phyloP scores from a whole-genome alignment of 2,797 vertebrate species.

The Tarsius wallacei region DNA sequence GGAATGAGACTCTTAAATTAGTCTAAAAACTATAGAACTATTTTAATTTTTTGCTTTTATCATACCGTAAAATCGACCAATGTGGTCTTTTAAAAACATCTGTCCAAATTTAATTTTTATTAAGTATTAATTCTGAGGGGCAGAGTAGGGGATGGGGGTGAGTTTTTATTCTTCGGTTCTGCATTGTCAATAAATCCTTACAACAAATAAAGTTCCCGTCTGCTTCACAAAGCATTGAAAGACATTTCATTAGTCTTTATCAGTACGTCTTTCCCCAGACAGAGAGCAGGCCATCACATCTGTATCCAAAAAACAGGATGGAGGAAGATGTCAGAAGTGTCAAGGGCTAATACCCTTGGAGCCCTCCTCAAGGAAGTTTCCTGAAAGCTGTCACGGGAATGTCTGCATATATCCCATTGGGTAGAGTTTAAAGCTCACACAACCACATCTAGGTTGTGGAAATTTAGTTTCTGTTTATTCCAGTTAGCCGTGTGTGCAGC shows the following conservation, averaged over 20 bases:
- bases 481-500: too few species aligned
- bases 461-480: too few species aligned
- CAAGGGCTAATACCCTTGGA: too few species aligned
- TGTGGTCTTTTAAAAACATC: constrained; percentile 18
- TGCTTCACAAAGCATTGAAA: constrained; percentile 30
- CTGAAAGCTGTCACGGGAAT: too few species aligned
- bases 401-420: too few species aligned
- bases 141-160: background rate
- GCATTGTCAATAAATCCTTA: background rate
- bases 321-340: too few species aligned
- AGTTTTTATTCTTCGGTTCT: background rate
- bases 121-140: background rate
- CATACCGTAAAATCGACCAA: constrained; percentile 1
- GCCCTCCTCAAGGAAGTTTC: too few species aligned
- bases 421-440: too few species aligned
- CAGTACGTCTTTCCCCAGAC: too few species aligned
- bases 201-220: background rate
- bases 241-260: background rate
- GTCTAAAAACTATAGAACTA: background rate
- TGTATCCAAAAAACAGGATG: too few species aligned
- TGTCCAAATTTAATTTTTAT: constrained; percentile 45
- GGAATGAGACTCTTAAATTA: background rate
- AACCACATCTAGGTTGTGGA: too few species aligned
- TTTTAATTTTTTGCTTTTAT: constrained; percentile 47
- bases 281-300: too few species aligned